Evolutionary conservation across 2,797 vertebrate species (phyloP).

Genomic region (Arnoldichthys spilopterus): DNA sequence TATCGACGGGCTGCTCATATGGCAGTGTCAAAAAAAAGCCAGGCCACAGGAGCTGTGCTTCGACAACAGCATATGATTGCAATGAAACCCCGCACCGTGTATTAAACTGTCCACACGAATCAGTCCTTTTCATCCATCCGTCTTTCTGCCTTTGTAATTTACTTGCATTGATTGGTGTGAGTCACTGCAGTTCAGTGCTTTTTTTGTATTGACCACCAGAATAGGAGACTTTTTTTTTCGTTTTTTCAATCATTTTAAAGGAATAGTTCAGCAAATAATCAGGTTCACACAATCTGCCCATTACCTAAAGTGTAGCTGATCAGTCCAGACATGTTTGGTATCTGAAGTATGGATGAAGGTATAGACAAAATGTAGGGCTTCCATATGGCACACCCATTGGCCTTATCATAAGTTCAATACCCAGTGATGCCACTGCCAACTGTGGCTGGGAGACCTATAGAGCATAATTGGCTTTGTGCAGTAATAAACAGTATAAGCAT

Average conservation of each 20-base stretch:
- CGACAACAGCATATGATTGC: background rate
- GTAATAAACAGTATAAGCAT: no score
- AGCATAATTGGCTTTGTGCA: no score
- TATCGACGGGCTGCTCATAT: constrained; percentile 1
- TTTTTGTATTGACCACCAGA: background rate
- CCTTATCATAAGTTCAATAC: no score
- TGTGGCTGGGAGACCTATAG: no score
- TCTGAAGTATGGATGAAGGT: no score
- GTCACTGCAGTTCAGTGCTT: constrained; percentile 1
- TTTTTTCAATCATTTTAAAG: background rate
- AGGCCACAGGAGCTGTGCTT: background rate
- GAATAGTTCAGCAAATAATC: background rate
- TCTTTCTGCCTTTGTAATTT: constrained; percentile 30
- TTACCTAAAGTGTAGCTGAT: background rate
- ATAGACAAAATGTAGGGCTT: background rate
- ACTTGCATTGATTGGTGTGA: constrained; percentile 36
- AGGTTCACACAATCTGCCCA: background rate
- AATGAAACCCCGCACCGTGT: background rate
- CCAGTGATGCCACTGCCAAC: no score
- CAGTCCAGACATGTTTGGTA: background rate
- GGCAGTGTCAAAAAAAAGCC: background rate
- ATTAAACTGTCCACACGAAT: background rate
- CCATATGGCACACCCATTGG: no score
- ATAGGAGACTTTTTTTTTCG: constrained; percentile 3
- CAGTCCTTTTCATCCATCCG: constrained; percentile 9